Evolutionary conservation across 1,140 invertebrate species (phyloP).

Genomic region (Drosophila subpulchrella): DNA sequence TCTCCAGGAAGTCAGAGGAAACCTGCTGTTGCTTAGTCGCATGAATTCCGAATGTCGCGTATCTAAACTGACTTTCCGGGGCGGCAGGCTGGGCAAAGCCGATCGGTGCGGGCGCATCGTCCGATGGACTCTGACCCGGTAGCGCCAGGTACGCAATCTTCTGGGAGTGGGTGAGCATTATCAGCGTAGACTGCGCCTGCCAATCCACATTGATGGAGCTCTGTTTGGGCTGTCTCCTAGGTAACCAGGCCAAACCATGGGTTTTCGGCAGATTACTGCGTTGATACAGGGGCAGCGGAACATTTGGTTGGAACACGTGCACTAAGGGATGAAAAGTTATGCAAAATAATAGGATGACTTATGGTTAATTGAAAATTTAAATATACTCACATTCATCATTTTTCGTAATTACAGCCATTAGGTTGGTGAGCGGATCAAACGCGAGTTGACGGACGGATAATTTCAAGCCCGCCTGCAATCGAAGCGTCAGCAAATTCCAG

Average conservation of each 20-base stretch:
- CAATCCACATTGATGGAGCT: slow-evolving; percentile 85
- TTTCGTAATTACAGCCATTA: slow-evolving; percentile 88
- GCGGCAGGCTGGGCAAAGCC: slow-evolving; percentile 50
- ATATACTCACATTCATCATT: slow-evolving; percentile 86
- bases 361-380: not conserved
- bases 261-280: slow-evolving; percentile 85
- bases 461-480: slow-evolving; percentile 84
- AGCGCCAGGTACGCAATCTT: slow-evolving; percentile 68
- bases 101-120: slow-evolving; percentile 65
- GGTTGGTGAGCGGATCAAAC: slow-evolving; percentile 87
- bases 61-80: slow-evolving; percentile 36
- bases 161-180: slow-evolving; percentile 86
- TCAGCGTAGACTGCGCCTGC: slow-evolving; percentile 87
- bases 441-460: slow-evolving; percentile 86
- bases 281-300: slow-evolving; percentile 85
- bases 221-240: slow-evolving; percentile 83
- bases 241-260: slow-evolving; percentile 86
- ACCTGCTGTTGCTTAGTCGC: slow-evolving; percentile 48
- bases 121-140: slow-evolving; percentile 59
- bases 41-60: slow-evolving; percentile 76
- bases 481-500: slow-evolving; percentile 90
- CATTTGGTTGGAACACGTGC: slow-evolving; percentile 87
- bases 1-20: slow-evolving; percentile 16
- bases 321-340: slow-evolving; percentile 82
- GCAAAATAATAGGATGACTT: not conserved